Base-by-base conservation (phyloP, 2,888 invertebrate species). In the Pinctada fucata region DNA sequence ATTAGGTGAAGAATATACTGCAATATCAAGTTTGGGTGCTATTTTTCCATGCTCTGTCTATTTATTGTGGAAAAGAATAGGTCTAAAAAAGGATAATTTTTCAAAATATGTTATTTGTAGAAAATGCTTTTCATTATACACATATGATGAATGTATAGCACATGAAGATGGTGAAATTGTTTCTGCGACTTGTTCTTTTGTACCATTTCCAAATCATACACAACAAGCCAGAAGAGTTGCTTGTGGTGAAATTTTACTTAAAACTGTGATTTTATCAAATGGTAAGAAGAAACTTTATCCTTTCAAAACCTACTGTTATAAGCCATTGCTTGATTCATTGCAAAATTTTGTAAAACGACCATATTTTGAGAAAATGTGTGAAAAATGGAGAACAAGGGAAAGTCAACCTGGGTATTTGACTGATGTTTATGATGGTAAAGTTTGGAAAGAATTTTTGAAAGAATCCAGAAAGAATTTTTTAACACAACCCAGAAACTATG, bases 391-490 rank as follows among this genome's bases (percentile, higher is more conserved):
- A 70, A n/a, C 10, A 49, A 63, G 74, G 48, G 10, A 58, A 50
- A 6, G 63, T 49, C 52, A 69, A 31, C 31, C 64, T 16, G 65
- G 63, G 49, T 58, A 63, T 13, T 58, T 70, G 52, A 63, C 51
- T 63, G 78, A 78, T 78, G 51, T 78, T 16, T 78, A 66, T 78
- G 77, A 78, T 72, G 77, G 77, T n/a, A 16, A 47, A 47, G 51
- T 78, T 65, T 78, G 78, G 74, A 63, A 68, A 16, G 65, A 70
- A 63, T 78, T 74, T 68, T 47, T 63, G 6, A 58, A 45, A 13
- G 10, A 13, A 45, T 47, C 10, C 8, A 78, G 74, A 16, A 52
- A 64, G 48, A 3, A 8, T 50, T 74, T 78, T 78, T 72, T 74
- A 45, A 63, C 64, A 31, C 64, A 63, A 1, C 47, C 47, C 50